Conservation (phyloP, 1,140 invertebrate genomes). For the Heliconius melpomene region DNA sequence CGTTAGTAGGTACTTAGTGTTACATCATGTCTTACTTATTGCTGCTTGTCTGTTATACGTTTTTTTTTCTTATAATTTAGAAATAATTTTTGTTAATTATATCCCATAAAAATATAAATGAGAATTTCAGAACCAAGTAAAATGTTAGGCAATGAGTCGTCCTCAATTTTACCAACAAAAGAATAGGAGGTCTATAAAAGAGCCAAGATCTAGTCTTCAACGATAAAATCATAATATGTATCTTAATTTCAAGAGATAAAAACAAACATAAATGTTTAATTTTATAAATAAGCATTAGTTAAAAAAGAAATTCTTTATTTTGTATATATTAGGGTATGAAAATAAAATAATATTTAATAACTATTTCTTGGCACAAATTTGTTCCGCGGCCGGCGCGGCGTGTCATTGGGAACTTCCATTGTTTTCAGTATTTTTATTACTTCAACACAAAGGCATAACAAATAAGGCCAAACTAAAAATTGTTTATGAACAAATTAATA, state of each 20-base stretch:
- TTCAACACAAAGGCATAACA: conserved; percentile 33
- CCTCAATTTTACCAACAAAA: no score
- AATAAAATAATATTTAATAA: conserved; percentile 11
- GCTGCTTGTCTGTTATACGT: background rate
- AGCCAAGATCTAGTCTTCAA: no score
- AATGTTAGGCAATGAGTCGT: no score
- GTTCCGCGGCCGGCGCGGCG: conserved; percentile 6
- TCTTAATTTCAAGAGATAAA: background rate
- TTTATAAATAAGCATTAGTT: background rate
- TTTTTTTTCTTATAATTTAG: background rate
- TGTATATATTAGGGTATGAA: background rate
- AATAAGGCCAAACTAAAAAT: conserved; percentile 26
- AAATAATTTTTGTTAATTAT: background rate
- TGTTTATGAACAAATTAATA: conserved; percentile 22
- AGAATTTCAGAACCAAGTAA: no score
- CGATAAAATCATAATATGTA: no score
- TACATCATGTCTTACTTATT: background rate
- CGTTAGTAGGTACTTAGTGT: background rate
- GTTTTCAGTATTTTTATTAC: conserved; percentile 27
- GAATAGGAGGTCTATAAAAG: no score
- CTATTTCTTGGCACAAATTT: conserved; percentile 24
- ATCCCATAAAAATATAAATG: no score
- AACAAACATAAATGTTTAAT: background rate
- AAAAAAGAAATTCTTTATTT: background rate
- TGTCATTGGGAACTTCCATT: conserved; percentile 22